phyloP scores from a whole-genome alignment of 2,113 vertebrate species.

The Anoplopoma fimbria region DNA sequence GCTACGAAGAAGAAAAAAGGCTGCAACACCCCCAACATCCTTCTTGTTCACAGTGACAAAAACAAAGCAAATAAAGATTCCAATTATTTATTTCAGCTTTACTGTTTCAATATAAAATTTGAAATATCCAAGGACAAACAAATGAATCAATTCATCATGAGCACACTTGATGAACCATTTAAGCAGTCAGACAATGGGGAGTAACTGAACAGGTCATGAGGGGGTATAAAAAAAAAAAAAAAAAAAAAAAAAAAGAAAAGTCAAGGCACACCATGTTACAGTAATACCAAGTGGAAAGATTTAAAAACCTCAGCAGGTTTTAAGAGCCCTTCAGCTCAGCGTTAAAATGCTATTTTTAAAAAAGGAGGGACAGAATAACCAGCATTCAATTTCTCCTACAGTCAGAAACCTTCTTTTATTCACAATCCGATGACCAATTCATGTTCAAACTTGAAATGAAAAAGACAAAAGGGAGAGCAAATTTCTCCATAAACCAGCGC shows the following conservation, averaged over 20 bases:
- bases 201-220: slow-evolving; percentile 62
- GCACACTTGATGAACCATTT: slow-evolving; percentile 17
- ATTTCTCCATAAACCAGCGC: slow-evolving; percentile 42
- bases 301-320: slow-evolving; percentile 36
- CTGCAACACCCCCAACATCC: neutral
- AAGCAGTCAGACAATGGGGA: slow-evolving; percentile 37
- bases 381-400: slow-evolving; percentile 80
- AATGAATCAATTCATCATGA: slow-evolving; percentile 42
- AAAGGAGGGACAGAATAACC: slow-evolving; percentile 77
- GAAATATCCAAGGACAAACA: slow-evolving; percentile 66
- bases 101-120: slow-evolving; percentile 80
- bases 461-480: neutral
- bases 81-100: slow-evolving; percentile 78
- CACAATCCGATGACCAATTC: slow-evolving; percentile 31
- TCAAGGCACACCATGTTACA: slow-evolving; percentile 77
- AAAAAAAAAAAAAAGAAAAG: slow-evolving; percentile 31
- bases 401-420: slow-evolving; percentile 60
- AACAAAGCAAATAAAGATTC: slow-evolving; percentile 25
- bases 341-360: slow-evolving; percentile 20
- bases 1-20: too few species aligned
- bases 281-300: slow-evolving; percentile 54
- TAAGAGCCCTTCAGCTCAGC: slow-evolving; percentile 67
- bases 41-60: slow-evolving; percentile 18
- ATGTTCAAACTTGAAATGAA: slow-evolving; percentile 35
- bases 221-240: slow-evolving; percentile 15